Conservation (phyloP, 2,113 vertebrate genomes). For the Antigone vipio region DNA sequence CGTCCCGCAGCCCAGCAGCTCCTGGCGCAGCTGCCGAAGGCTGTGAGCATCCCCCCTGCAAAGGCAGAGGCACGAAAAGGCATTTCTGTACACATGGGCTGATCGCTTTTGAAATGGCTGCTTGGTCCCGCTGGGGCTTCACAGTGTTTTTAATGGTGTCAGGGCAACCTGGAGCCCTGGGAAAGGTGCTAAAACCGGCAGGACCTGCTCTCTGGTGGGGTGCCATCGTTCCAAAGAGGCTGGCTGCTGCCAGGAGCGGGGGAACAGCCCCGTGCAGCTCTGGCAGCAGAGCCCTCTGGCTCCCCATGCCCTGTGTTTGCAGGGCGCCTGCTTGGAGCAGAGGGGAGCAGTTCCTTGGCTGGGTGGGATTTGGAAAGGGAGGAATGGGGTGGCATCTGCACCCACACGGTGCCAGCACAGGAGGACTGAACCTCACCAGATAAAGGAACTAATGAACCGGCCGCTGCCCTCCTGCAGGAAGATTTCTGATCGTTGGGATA, state of each 20-base stretch:
- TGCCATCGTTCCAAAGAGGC: background rate
- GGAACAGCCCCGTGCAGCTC: background rate
- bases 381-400: background rate
- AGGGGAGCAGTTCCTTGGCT: accelerated
- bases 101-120: background rate
- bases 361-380: background rate
- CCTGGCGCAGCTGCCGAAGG: accelerated
- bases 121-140: background rate
- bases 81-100: background rate
- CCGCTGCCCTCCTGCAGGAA: background rate
- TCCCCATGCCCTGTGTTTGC: background rate
- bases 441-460: accelerated
- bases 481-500: background rate
- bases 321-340: background rate
- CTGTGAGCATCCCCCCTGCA: background rate
- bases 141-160: background rate
- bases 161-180: background rate
- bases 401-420: accelerated
- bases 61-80: background rate
- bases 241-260: accelerated
- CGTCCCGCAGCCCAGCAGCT: background rate
- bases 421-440: accelerated
- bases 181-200: background rate
- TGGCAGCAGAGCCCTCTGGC: background rate
- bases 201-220: background rate